phyloP scores from a whole-genome alignment of 2,888 invertebrate genomes.

The Mythimna ferrago region DNA sequence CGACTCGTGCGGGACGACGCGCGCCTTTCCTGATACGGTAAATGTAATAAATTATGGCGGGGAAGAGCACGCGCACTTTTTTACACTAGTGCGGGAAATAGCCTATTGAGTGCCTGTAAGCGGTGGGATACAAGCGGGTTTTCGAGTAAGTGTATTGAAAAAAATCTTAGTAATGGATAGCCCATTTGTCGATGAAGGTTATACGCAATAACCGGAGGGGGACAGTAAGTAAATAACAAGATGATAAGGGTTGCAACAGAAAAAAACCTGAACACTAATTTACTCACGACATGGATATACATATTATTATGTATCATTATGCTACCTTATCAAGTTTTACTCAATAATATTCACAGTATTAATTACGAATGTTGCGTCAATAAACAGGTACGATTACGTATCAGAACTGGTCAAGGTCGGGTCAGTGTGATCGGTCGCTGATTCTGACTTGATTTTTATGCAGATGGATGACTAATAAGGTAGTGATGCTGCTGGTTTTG shows the following conservation, averaged over 20 bases:
- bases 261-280: neutral
- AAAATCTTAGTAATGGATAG: no score
- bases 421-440: conserved; percentile 7
- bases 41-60: no score
- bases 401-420: conserved; percentile 47
- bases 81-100: no score
- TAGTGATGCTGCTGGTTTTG: neutral
- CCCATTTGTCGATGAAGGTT: no score
- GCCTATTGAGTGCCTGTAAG: no score
- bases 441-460: conserved; percentile 4
- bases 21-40: no score
- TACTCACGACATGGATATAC: neutral
- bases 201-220: no score
- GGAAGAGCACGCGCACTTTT: no score
- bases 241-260: neutral
- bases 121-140: no score
- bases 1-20: no score
- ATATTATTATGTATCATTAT: conserved; percentile 7
- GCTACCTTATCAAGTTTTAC: conserved; percentile 16
- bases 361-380: conserved; percentile 18
- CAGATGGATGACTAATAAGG: conserved; percentile 14
- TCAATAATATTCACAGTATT: neutral
- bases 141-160: no score
- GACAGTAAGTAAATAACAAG: no score
- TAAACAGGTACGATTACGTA: conserved; percentile 27